These are phyloP conservation scores for Malurus splendens DNA, from an alignment of 2,797 vertebrate genomes.

Conservation along the genomic window DNA sequence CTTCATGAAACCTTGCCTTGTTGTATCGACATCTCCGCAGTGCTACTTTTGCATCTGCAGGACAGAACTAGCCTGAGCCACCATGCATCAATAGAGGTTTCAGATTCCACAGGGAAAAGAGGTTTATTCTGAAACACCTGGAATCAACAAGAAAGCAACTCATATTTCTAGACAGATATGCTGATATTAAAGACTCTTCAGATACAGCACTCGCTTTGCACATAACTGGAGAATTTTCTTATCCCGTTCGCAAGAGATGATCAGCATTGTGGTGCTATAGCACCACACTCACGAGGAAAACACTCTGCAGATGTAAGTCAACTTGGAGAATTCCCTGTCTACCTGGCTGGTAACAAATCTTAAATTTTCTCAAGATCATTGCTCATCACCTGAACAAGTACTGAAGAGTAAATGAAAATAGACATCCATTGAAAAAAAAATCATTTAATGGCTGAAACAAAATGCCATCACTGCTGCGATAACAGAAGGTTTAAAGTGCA, in stretches of 20 bases:
- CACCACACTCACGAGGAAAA: neutral
- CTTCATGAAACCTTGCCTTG: neutral
- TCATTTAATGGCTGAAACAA: slow-evolving; percentile 65
- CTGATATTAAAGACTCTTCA: neutral
- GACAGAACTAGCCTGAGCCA: neutral
- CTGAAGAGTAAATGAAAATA: slow-evolving; percentile 66
- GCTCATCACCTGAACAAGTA: slow-evolving; percentile 46
- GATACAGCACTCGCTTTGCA: neutral
- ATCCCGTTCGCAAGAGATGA: neutral
- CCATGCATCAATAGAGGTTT: neutral
- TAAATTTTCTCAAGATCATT: slow-evolving; percentile 14
- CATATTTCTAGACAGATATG: neutral
- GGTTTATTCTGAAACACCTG: neutral
- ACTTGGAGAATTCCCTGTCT: neutral
- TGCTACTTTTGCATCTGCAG: neutral
- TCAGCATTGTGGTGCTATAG: neutral
- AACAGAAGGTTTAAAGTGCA: slow-evolving; percentile 77
- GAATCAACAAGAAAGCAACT: neutral
- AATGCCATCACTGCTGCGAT: slow-evolving; percentile 64
- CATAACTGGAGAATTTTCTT: neutral
- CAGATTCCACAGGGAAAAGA: neutral
- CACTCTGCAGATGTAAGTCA: neutral
- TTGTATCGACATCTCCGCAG: neutral
- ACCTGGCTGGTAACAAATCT: neutral
- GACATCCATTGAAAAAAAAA: slow-evolving; percentile 42